Percentiles rank a stretch among this genome's conserved stretches.
Conservation (phyloP, 2,797 vertebrate genomes). For the Pempheris klunzingeri region DNA sequence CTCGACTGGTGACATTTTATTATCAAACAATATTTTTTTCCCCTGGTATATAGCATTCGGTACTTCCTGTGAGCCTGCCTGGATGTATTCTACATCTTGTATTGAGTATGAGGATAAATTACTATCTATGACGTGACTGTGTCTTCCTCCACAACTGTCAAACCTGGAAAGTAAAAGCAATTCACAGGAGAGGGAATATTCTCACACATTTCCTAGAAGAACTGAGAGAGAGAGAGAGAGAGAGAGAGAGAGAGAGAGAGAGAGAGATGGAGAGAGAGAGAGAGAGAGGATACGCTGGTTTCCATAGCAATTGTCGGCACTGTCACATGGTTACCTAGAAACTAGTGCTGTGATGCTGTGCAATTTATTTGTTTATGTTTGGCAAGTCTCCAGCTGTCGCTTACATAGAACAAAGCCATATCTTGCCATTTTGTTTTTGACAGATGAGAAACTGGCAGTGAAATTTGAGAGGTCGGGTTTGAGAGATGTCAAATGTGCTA, state of each 20-base stretch:
- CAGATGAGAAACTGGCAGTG: neutral
- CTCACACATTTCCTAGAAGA: conserved; percentile 64
- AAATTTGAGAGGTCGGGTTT: conserved; percentile 35
- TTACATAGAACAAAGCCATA: conserved; percentile 41
- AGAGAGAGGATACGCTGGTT: conserved; percentile 65
- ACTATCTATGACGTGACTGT: conserved; percentile 43
- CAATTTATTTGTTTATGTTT: conserved; percentile 71
- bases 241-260: conserved; percentile 14
- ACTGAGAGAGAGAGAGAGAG: conserved; percentile 40
- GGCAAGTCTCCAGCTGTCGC: conserved; percentile 50
- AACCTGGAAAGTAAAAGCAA: conserved; percentile 58
- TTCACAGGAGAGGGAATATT: conserved; percentile 60
- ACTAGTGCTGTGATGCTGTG: conserved; percentile 71
- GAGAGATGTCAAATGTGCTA: neutral
- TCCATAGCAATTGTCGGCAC: conserved; percentile 81
- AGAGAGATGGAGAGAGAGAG: no score
- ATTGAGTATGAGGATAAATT: conserved; percentile 30
- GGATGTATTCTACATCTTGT: conserved; percentile 20
- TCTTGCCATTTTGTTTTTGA: conserved; percentile 35
- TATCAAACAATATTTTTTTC: neutral
- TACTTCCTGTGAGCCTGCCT: neutral
- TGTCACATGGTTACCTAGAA: conserved; percentile 84
- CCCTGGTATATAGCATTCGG: neutral
- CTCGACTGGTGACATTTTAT: conserved; percentile 15
- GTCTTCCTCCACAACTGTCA: conserved; percentile 62